Conservation (phyloP, 2,797 vertebrate species). For the Fundulus diaphanus region DNA sequence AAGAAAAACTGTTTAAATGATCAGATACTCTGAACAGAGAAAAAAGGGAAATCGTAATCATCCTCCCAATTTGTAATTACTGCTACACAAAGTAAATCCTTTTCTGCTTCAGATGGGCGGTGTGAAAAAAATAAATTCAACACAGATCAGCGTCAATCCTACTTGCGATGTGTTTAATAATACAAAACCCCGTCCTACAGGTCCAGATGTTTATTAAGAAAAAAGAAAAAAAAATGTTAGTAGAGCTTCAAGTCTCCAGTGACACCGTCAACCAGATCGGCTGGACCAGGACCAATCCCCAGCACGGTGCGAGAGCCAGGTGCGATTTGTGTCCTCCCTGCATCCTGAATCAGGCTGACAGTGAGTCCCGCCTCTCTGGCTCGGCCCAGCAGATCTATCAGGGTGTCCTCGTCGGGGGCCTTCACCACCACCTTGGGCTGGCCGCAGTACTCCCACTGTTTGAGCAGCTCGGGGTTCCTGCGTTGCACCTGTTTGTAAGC, state of each 20-base stretch:
- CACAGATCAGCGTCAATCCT: neutral
- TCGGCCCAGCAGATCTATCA: slow-evolving; percentile 85
- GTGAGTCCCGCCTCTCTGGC: slow-evolving; percentile 88
- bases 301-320: slow-evolving; percentile 94
- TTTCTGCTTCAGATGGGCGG: neutral
- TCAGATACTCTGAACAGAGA: neutral
- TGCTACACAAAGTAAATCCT: neutral
- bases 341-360: slow-evolving; percentile 95
- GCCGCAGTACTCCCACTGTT: slow-evolving; percentile 94
- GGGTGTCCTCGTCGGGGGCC: slow-evolving; percentile 88
- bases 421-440: slow-evolving; percentile 97
- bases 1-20: neutral
- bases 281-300: slow-evolving; percentile 91
- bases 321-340: slow-evolving; percentile 94
- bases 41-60: neutral
- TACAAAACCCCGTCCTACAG: neutral
- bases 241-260: slow-evolving; percentile 94
- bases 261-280: slow-evolving; percentile 89
- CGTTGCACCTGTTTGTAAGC: slow-evolving; percentile 91
- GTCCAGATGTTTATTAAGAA: neutral
- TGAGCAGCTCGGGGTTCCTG: slow-evolving; percentile 89
- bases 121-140: slow-evolving; percentile 35
- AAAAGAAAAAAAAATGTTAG: slow-evolving; percentile 58
- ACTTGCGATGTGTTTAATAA: slow-evolving; percentile 1
- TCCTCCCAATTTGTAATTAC: neutral